phyloP scores from a whole-genome alignment of 2,797 vertebrate genomes.

The Alca torda region DNA sequence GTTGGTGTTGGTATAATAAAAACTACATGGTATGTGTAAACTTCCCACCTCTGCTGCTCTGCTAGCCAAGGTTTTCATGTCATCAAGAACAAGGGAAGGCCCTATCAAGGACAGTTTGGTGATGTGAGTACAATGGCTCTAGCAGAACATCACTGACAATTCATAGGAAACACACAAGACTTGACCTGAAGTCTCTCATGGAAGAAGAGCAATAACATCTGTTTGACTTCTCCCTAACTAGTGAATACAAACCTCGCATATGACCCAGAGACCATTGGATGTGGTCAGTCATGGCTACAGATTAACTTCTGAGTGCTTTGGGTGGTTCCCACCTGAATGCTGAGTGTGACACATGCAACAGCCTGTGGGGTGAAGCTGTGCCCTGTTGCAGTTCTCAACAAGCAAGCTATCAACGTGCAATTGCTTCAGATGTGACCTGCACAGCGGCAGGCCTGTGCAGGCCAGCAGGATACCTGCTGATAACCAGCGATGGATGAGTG shows the following conservation, averaged over 20 bases:
- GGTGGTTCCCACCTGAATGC: not conserved
- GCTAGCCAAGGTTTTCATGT: not conserved
- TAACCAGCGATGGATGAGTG: not conserved
- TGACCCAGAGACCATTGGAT: fast-evolving
- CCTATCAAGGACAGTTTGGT: not conserved
- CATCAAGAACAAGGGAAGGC: not conserved
- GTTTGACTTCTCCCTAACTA: not conserved
- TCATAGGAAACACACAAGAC: not conserved
- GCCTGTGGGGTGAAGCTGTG: not conserved
- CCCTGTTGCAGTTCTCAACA: not conserved
- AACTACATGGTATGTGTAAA: not conserved
- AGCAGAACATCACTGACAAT: not conserved
- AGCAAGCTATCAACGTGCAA: not conserved
- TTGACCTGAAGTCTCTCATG: not conserved
- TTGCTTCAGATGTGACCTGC: not conserved
- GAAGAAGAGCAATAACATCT: not conserved
- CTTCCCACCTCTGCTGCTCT: not conserved
- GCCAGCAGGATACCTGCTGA: not conserved
- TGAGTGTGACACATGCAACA: not conserved
- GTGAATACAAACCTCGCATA: not conserved
- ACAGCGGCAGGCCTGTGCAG: not conserved
- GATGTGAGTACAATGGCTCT: not conserved
- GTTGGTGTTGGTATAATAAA: not conserved
- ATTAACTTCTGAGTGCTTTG: not conserved
- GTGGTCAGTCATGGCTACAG: not conserved